Percentiles rank a stretch among this genome's conserved stretches.
phyloP scores from a whole-genome alignment of 2,888 invertebrate species.

The Taphrorychus bicolor region DNA sequence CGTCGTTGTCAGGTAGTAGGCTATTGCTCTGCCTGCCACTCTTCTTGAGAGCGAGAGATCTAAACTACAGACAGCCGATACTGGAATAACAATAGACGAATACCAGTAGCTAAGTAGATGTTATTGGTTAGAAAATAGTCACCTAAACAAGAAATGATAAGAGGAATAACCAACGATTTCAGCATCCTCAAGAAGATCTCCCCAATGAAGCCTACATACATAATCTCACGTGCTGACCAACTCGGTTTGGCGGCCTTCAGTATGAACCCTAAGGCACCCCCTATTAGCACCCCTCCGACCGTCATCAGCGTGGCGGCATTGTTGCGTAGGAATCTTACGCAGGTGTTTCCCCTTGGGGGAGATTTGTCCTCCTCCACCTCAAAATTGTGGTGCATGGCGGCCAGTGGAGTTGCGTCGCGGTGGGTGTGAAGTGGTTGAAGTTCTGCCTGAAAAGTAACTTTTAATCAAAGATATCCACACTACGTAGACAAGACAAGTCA shows the following conservation, averaged over 20 bases:
- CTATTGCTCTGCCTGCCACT: conserved; percentile 72
- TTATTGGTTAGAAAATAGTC: conserved; percentile 2
- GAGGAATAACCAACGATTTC: conserved; percentile 75
- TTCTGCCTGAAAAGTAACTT: background rate
- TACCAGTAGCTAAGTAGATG: no score
- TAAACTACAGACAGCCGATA: conserved; percentile 73
- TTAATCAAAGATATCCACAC: no score
- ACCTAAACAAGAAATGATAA: conserved; percentile 67
- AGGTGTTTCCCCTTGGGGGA: conserved; percentile 44
- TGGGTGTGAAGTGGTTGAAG: background rate
- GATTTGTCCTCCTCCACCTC: conserved; percentile 30
- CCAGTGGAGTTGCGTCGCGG: background rate
- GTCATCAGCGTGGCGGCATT: conserved; percentile 67
- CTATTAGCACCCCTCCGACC: conserved; percentile 65
- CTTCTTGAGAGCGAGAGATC: conserved; percentile 71
- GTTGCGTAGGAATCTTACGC: conserved; percentile 51
- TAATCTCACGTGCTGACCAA: conserved; percentile 67
- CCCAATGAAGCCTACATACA: conserved; percentile 71
- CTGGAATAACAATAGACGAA: conserved; percentile 51
- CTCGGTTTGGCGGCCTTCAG: conserved; percentile 46
- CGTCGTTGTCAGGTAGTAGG: conserved; percentile 74
- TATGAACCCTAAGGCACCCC: conserved; percentile 57
- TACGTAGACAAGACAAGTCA: no score
- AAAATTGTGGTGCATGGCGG: conserved; percentile 37
- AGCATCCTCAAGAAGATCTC: conserved; percentile 78